These are phyloP conservation scores for Helleia helle DNA, from an alignment of 2,888 invertebrate species.

Conservation along the genomic window DNA sequence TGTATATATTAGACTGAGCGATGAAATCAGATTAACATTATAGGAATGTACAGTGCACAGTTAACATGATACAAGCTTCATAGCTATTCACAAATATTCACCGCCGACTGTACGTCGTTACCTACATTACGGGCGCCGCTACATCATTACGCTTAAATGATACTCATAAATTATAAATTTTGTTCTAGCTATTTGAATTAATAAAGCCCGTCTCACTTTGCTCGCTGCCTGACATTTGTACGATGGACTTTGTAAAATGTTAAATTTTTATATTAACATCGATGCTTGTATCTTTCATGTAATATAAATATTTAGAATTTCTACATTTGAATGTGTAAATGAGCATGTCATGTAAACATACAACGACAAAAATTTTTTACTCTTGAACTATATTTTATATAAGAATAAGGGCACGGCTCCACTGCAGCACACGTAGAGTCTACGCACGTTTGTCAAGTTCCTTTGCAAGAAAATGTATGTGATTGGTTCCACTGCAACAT, in stretches of 20 bases:
- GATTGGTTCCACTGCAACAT: too few species aligned
- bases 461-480: too few species aligned
- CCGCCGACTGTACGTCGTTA: conserved; percentile 4
- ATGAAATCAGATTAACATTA: too few species aligned
- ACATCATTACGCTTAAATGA: conserved; percentile 9
- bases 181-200: conserved; percentile 1
- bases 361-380: not conserved
- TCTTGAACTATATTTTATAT: not conserved
- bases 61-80: too few species aligned
- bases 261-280: not conserved
- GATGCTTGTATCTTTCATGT: not conserved
- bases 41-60: too few species aligned
- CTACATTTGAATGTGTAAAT: not conserved
- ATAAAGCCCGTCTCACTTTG: conserved; percentile 4
- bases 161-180: conserved; percentile 9
- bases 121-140: conserved; percentile 8
- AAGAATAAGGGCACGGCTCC: too few species aligned
- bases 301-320: not conserved
- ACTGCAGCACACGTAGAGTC: too few species aligned
- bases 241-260: not conserved
- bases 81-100: not conserved
- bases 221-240: not conserved
- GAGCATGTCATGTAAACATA: not conserved
- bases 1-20: too few species aligned
- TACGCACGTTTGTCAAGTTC: too few species aligned